phyloP scores from a whole-genome alignment of 2,113 vertebrate genomes.

The Chloropsis hardwickii region DNA sequence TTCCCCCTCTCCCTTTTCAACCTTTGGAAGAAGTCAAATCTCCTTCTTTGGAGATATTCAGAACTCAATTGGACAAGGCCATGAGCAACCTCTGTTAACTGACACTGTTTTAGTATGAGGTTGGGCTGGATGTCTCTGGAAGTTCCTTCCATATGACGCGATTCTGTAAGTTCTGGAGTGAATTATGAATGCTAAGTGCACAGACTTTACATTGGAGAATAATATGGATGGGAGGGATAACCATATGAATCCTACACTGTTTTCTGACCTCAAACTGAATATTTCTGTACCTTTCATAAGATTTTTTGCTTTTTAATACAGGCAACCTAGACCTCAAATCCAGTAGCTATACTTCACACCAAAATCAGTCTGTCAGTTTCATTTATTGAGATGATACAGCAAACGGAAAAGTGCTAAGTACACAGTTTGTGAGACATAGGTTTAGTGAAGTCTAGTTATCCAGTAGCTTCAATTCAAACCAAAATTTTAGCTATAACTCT shows the following conservation, averaged over 20 bases:
- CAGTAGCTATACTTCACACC: neutral
- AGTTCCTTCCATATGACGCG: neutral
- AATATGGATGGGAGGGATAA: neutral
- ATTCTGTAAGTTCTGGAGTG: neutral
- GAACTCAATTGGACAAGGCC: neutral
- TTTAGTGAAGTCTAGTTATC: neutral
- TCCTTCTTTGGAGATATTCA: neutral
- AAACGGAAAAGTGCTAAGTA: neutral
- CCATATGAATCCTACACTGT: neutral
- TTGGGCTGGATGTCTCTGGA: neutral
- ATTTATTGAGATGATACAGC: neutral
- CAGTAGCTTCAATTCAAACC: neutral
- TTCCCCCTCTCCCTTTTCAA: rapidly evolving
- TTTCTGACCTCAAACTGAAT: neutral
- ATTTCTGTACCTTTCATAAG: neutral
- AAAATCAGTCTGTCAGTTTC: neutral
- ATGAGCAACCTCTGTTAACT: neutral
- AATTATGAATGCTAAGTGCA: neutral
- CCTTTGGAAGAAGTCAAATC: neutral
- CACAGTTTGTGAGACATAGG: neutral
- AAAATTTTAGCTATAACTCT: neutral
- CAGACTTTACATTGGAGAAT: neutral
- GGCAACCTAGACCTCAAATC: neutral
- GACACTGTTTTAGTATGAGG: neutral
- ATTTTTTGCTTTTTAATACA: neutral